phyloP scores from a whole-genome alignment of 2,888 invertebrate species.

The Drosophila sordidula region DNA sequence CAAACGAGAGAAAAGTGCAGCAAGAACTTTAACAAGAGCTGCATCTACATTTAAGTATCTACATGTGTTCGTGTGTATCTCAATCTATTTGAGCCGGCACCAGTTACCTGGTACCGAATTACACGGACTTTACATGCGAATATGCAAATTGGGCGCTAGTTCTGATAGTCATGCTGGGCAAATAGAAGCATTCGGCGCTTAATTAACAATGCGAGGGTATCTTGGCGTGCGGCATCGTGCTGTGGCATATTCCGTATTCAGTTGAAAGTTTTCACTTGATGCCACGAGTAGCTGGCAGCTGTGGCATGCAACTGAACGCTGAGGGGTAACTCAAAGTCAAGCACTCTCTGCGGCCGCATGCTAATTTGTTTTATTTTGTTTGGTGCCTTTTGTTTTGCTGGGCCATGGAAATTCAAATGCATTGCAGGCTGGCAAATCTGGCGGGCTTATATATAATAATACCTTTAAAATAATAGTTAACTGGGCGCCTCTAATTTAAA shows the following conservation, averaged over 20 bases:
- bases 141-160: slow-evolving; percentile 62
- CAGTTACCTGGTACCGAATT: slow-evolving; percentile 26
- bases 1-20: slow-evolving; percentile 15
- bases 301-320: background rate
- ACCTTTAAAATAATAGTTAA: slow-evolving; percentile 11
- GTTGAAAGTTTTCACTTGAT: background rate
- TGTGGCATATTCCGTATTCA: background rate
- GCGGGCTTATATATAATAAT: slow-evolving; percentile 2
- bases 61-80: background rate
- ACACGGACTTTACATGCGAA: slow-evolving; percentile 29
- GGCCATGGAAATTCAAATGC: slow-evolving; percentile 24
- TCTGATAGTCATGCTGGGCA: slow-evolving; percentile 35
- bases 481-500: slow-evolving; percentile 19
- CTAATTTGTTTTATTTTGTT: slow-evolving; percentile 28
- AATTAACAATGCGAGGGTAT: background rate
- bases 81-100: slow-evolving; percentile 4
- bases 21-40: slow-evolving; percentile 3
- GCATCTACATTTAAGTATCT: background rate
- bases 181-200: slow-evolving; percentile 7
- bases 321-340: slow-evolving; percentile 7
- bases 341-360: slow-evolving; percentile 1
- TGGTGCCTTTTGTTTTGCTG: background rate
- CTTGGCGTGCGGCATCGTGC: background rate
- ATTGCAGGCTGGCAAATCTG: slow-evolving; percentile 13
- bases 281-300: background rate